A percentile compares a stretch with the other conserved stretches of the same genome.
phyloP scores from a whole-genome alignment of 2,797 vertebrate genomes.

The Pterois miles region DNA sequence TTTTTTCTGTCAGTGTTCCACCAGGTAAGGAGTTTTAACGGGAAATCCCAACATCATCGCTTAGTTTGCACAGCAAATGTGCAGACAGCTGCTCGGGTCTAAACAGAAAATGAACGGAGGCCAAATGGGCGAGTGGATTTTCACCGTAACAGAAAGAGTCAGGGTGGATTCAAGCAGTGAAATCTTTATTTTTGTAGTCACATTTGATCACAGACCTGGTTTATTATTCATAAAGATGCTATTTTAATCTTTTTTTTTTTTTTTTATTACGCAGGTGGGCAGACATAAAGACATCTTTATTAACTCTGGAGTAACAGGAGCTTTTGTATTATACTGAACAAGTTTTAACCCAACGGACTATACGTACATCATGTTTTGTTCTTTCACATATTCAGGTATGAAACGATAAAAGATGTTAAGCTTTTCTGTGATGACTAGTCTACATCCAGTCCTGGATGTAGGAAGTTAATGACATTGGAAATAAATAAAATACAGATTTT shows the following conservation, averaged over 20 bases:
- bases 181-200: background rate
- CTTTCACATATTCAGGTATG: background rate
- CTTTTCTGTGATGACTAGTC: background rate
- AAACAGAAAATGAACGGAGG: background rate
- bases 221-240: background rate
- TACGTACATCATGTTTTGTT: background rate
- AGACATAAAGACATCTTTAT: background rate
- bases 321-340: background rate
- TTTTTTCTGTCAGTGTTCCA: background rate
- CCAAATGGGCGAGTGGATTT: slow-evolving; percentile 4
- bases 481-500: background rate
- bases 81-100: slow-evolving; percentile 7
- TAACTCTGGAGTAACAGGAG: background rate
- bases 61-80: slow-evolving; percentile 4
- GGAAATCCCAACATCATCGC: background rate
- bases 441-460: background rate
- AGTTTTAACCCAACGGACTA: background rate
- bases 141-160: slow-evolving; percentile 6
- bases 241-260: background rate
- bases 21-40: background rate
- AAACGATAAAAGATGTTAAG: background rate
- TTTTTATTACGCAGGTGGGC: background rate
- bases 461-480: background rate
- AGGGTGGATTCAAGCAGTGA: background rate
- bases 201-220: background rate